Evolutionary conservation across 2,797 vertebrate genomes (phyloP).

Genomic region (Pseudomugil tenellus): DNA sequence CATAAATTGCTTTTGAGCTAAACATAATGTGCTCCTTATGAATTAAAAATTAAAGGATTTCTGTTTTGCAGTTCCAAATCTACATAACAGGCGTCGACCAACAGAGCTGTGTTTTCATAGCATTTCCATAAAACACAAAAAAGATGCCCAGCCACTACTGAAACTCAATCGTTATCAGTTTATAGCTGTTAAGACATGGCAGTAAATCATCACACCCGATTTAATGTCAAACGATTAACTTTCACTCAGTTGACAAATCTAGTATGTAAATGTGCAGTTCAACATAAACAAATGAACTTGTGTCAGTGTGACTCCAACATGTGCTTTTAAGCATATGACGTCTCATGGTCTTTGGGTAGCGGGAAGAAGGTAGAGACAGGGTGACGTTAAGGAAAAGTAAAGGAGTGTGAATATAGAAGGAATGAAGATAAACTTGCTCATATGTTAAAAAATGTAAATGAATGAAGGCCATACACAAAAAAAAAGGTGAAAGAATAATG

Average conservation of each 20-base stretch:
- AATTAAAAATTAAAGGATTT: slow-evolving; percentile 4
- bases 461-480: background rate
- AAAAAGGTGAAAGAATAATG: slow-evolving; percentile 22
- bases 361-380: background rate
- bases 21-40: background rate
- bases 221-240: background rate
- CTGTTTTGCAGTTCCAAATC: background rate
- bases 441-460: background rate
- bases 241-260: background rate
- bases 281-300: background rate
- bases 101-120: background rate
- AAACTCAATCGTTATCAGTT: background rate
- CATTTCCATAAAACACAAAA: background rate
- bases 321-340: no score
- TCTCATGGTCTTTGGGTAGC: no score
- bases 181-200: background rate
- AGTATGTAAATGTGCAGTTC: background rate
- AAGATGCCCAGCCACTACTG: background rate
- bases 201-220: background rate
- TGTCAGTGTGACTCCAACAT: no score
- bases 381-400: background rate
- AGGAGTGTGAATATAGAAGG: background rate
- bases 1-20: background rate
- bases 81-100: background rate
- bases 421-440: background rate